Percentiles rank a stretch among this genome's conserved stretches.
Conservation (phyloP, 2,888 invertebrate genomes). For the Cheilosia soror region DNA sequence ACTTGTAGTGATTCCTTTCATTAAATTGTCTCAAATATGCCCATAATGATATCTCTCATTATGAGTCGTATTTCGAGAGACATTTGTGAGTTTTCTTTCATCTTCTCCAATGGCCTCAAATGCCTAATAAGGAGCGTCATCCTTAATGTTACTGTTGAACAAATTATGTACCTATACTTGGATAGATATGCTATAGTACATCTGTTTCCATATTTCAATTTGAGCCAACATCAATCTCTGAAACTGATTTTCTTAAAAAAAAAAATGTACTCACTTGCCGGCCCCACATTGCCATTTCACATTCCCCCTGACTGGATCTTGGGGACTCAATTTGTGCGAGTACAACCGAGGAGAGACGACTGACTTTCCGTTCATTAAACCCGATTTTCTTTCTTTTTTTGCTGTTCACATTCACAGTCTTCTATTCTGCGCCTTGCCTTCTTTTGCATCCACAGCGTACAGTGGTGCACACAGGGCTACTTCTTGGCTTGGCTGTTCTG, state of each 20-base stretch:
- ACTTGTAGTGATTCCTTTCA: neutral
- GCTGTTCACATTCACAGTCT: constrained; percentile 13
- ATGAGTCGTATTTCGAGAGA: neutral
- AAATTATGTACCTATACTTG: neutral
- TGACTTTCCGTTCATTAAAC: constrained; percentile 76
- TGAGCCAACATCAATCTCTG: neutral
- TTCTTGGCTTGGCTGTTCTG: constrained; percentile 54
- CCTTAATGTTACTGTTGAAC: no score
- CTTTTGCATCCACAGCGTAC: constrained; percentile 37
- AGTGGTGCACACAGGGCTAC: constrained; percentile 41
- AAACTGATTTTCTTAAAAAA: neutral
- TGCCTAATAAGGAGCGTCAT: neutral
- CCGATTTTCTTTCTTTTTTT: constrained; percentile 67
- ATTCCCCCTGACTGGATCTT: constrained; percentile 63
- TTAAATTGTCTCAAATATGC: neutral
- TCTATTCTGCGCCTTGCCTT: constrained; percentile 55
- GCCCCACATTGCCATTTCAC: constrained; percentile 63
- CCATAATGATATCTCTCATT: neutral
- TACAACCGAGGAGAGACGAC: constrained; percentile 68
- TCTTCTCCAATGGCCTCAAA: constrained; percentile 4
- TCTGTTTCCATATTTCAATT: neutral
- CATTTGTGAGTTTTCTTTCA: neutral
- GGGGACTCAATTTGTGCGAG: constrained; percentile 71
- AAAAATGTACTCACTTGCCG: constrained; percentile 41
- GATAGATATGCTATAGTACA: neutral